A percentile compares a stretch with the other conserved stretches of the same genome.
Evolutionary conservation across 2,888 invertebrate species (phyloP).

Genomic region (Meteorus cinctellus): DNA sequence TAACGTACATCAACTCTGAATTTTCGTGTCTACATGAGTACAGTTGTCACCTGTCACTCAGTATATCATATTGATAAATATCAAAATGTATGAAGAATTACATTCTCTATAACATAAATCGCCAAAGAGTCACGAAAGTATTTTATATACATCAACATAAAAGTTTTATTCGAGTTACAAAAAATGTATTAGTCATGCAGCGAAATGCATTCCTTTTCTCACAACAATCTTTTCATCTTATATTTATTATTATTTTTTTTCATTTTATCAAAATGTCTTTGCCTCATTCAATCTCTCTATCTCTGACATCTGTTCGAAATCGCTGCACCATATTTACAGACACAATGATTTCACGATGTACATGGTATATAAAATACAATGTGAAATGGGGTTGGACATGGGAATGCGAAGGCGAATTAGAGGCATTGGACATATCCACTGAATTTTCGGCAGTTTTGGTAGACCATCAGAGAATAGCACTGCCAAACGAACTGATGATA

Average conservation of each 20-base stretch:
- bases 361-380: neutral
- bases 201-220: neutral
- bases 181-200: neutral
- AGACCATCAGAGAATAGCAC: conserved; percentile 23
- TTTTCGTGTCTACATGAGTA: neutral
- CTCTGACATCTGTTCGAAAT: conserved; percentile 22
- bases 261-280: neutral
- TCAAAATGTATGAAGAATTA: neutral
- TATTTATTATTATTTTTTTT: neutral
- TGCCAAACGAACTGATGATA: conserved; percentile 52
- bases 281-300: conserved; percentile 12
- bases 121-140: conserved; percentile 7
- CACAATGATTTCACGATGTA: neutral
- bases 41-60: conserved; percentile 4
- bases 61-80: neutral
- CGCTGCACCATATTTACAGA: neutral
- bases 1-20: neutral
- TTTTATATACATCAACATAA: neutral
- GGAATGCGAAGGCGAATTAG: neutral
- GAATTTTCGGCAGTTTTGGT: conserved; percentile 32
- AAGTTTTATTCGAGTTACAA: neutral
- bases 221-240: neutral
- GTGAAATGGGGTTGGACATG: neutral
- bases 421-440: conserved; percentile 3
- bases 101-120: neutral